These are phyloP conservation scores for Chlamydotis undulata DNA, from an alignment of 2,113 vertebrate species.

Conservation along the genomic window DNA sequence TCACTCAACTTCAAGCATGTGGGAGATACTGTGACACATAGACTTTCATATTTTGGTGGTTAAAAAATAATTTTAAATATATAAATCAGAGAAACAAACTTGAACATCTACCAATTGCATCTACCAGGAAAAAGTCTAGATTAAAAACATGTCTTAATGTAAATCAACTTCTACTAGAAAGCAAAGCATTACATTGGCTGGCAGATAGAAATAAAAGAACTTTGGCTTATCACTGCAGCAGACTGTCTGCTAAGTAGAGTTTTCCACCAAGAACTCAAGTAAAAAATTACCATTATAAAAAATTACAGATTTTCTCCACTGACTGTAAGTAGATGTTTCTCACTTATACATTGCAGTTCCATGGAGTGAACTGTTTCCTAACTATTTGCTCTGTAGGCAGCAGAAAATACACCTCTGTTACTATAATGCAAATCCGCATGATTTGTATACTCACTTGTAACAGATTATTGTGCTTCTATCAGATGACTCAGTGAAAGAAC, in stretches of 20 bases:
- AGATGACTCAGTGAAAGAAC: conserved; percentile 18
- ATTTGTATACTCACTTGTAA: conserved; percentile 10
- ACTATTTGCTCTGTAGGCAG: background rate
- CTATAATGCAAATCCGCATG: conserved; percentile 1
- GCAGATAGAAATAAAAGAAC: background rate
- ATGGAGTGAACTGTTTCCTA: background rate
- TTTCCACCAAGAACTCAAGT: background rate
- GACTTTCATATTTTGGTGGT: background rate
- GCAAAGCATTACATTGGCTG: background rate
- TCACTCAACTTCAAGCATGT: background rate
- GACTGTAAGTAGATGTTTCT: background rate
- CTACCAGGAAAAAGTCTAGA: background rate
- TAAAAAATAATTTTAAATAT: background rate
- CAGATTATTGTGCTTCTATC: conserved; percentile 20
- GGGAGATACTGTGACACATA: background rate
- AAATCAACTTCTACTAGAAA: background rate
- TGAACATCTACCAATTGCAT: background rate
- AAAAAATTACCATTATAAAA: background rate
- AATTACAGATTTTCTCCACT: background rate
- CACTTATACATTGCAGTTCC: background rate
- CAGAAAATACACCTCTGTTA: background rate
- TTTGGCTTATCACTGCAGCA: background rate
- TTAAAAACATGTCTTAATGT: background rate
- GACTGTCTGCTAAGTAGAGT: background rate
- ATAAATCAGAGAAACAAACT: background rate